These are phyloP conservation scores for Cotesia congregata DNA, from an alignment of 2,888 invertebrate species.

Conservation along the genomic window DNA sequence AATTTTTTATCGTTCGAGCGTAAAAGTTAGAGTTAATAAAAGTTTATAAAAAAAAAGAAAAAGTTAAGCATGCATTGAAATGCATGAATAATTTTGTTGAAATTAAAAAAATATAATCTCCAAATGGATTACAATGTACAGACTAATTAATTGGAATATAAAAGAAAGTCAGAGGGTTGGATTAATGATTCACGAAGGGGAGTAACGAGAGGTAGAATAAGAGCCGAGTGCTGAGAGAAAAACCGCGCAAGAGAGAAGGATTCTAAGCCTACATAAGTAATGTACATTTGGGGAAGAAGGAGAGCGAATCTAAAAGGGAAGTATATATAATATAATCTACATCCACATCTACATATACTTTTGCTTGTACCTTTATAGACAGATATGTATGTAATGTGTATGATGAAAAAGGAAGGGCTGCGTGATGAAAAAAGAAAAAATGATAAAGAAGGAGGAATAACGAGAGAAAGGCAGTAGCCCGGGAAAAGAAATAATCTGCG, in stretches of 20 bases:
- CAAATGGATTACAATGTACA: neutral
- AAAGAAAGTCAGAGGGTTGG: slow-evolving; percentile 11
- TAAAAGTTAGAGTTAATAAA: neutral
- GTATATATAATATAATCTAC: neutral
- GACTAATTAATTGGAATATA: slow-evolving; percentile 41
- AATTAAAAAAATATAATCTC: slow-evolving; percentile 58
- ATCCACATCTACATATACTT: neutral
- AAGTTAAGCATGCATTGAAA: neutral
- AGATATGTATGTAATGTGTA: neutral
- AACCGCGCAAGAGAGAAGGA: slow-evolving; percentile 29
- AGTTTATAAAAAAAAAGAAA: neutral
- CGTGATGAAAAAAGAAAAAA: slow-evolving; percentile 45
- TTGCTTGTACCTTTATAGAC: neutral
- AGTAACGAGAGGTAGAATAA: slow-evolving; percentile 45
- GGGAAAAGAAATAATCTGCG: slow-evolving; percentile 71
- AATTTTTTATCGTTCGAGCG: neutral
- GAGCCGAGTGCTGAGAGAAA: slow-evolving; percentile 31
- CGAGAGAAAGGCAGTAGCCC: slow-evolving; percentile 62
- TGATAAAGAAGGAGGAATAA: slow-evolving; percentile 35
- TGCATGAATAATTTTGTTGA: neutral
- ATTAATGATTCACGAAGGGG: slow-evolving; percentile 32
- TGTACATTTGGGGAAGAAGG: neutral
- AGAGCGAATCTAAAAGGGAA: neutral
- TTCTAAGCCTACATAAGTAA: neutral
- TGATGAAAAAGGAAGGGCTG: slow-evolving; percentile 2